phyloP scores from a whole-genome alignment of 2,888 invertebrate genomes.

The Athrips mouffetella region DNA sequence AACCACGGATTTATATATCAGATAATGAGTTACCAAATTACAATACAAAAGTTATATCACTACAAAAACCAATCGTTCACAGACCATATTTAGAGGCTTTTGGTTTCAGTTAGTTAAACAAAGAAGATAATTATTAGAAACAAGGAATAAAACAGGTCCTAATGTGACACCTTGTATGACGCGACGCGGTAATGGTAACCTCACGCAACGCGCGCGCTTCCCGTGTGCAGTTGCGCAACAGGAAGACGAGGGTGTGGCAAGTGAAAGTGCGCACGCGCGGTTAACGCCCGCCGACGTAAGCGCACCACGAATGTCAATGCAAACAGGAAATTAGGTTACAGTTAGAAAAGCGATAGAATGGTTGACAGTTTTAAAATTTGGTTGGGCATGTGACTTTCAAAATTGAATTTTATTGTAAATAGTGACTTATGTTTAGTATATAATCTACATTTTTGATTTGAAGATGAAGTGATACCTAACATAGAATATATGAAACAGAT shows the following conservation, averaged over 20 bases:
- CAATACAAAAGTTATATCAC: too few relatives aligned
- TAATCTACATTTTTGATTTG: too few relatives aligned
- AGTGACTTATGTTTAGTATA: too few relatives aligned
- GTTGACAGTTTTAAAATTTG: not conserved
- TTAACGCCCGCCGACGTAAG: too few relatives aligned
- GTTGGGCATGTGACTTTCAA: too few relatives aligned
- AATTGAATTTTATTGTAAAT: too few relatives aligned
- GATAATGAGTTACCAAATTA: too few relatives aligned
- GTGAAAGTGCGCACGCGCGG: constrained; percentile 39
- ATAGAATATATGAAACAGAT: too few relatives aligned
- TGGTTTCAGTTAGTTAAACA: not conserved
- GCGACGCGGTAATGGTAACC: not conserved
- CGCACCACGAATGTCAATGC: constrained; percentile 38
- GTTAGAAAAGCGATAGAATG: not conserved
- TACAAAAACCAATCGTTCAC: too few relatives aligned
- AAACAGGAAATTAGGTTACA: constrained; percentile 23
- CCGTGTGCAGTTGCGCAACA: constrained; percentile 33
- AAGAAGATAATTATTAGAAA: not conserved
- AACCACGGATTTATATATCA: too few relatives aligned
- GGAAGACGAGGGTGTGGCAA: constrained; percentile 36
- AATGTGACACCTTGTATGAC: not conserved
- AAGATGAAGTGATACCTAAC: too few relatives aligned
- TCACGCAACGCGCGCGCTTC: constrained; percentile 14
- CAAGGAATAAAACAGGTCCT: not conserved
- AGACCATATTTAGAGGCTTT: too few relatives aligned